phyloP scores from a whole-genome alignment of 2,797 vertebrate genomes.

The Perodicticus potto region DNA sequence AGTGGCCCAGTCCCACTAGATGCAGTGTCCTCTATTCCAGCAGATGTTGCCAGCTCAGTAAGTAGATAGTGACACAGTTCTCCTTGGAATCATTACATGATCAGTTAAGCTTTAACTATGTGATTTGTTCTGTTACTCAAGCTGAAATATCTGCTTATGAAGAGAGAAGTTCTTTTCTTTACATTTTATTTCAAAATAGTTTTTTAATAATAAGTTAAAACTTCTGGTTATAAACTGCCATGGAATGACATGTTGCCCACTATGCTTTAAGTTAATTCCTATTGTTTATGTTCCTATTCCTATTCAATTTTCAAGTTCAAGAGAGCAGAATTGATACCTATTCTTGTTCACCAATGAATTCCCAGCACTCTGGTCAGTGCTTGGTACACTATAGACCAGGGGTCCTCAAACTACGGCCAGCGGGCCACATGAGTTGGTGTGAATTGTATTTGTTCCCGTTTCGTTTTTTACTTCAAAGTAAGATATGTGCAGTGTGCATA shows the following conservation, averaged over 20 bases:
- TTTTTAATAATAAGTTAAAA: constrained; percentile 10
- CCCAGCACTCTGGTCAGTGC: neutral
- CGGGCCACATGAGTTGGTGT: too few relatives aligned
- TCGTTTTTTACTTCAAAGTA: too few relatives aligned
- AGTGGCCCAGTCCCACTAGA: neutral
- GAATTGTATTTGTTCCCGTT: too few relatives aligned
- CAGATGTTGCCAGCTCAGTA: neutral
- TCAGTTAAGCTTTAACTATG: neutral
- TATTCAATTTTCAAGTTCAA: neutral
- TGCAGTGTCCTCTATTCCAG: neutral
- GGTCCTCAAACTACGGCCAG: too few relatives aligned
- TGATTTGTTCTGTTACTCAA: neutral
- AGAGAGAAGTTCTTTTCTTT: neutral
- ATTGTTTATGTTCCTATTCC: neutral
- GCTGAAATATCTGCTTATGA: constrained; percentile 17
- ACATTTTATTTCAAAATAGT: neutral
- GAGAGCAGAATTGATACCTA: neutral
- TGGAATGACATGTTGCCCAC: neutral
- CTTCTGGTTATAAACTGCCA: neutral
- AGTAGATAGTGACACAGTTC: neutral
- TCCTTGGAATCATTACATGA: neutral
- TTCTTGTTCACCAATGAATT: neutral
- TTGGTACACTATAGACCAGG: neutral
- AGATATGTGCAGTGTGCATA: too few relatives aligned
- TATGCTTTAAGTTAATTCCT: neutral